These are phyloP conservation scores for Rallus crepitans DNA, from an alignment of 2,797 vertebrate genomes.

Conservation along the genomic window DNA sequence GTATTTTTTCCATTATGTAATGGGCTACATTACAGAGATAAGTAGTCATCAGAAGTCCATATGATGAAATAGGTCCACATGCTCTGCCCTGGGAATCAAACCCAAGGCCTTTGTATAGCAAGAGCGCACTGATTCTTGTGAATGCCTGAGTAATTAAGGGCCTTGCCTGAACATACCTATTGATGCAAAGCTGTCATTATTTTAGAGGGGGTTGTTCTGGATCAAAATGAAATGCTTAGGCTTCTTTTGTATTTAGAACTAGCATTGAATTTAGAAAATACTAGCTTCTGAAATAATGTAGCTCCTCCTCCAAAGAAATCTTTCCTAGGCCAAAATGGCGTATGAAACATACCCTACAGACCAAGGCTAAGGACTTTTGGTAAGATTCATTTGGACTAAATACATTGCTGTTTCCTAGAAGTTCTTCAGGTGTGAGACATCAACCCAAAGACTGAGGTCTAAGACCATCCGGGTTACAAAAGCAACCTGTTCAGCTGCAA, in stretches of 20 bases:
- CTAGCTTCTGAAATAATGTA: background rate
- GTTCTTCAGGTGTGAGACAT: background rate
- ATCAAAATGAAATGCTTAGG: background rate
- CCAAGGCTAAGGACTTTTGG: background rate
- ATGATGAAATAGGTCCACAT: background rate
- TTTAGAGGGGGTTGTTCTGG: background rate
- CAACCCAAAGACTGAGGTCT: background rate
- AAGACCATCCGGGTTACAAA: background rate
- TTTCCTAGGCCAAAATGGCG: background rate
- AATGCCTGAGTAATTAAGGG: conserved; percentile 31
- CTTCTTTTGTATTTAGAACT: background rate
- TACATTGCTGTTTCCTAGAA: background rate
- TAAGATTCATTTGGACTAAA: background rate
- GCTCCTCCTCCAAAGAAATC: background rate
- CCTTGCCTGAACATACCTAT: background rate
- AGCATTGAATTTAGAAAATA: background rate
- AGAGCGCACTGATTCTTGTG: conserved; percentile 23
- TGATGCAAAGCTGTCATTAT: conserved; percentile 4
- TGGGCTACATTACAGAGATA: background rate
- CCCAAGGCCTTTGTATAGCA: background rate
- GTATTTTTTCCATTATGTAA: background rate
- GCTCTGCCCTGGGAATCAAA: background rate
- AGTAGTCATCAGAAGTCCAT: background rate
- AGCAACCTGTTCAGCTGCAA: background rate
- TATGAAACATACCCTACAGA: background rate